phyloP scores from a whole-genome alignment of 2,797 vertebrate genomes.

The Syndactyla subalaris region DNA sequence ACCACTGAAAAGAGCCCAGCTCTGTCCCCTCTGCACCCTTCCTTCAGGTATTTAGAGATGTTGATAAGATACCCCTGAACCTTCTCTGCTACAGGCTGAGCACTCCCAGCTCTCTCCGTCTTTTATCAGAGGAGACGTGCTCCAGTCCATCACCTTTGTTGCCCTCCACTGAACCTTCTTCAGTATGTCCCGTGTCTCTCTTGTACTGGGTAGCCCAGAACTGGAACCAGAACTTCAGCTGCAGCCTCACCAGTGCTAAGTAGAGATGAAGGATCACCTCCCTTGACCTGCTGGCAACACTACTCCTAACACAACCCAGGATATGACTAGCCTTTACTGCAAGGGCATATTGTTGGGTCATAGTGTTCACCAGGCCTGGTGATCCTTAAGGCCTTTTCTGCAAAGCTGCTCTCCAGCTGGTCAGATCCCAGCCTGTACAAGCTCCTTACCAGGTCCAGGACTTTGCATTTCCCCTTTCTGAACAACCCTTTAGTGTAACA shows the following conservation, averaged over 20 bases:
- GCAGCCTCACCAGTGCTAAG: not conserved
- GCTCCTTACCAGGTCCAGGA: not conserved
- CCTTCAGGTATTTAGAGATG: not conserved
- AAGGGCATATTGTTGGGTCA: not conserved
- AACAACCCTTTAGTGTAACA: not conserved
- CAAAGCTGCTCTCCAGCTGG: not conserved
- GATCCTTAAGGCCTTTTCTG: not conserved
- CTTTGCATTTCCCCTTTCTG: not conserved
- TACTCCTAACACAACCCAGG: not conserved
- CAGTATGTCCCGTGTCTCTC: not conserved
- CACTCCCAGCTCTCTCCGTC: not conserved
- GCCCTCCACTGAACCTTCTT: not conserved
- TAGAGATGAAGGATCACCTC: not conserved
- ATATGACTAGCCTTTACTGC: not conserved
- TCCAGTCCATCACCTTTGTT: not conserved
- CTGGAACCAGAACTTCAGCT: not conserved
- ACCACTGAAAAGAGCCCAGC: not conserved
- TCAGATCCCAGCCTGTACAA: rapidly evolving
- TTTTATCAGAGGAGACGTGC: not conserved
- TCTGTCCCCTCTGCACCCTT: not conserved
- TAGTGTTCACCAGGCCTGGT: rapidly evolving
- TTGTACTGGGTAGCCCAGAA: not conserved
- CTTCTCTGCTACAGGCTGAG: not conserved
- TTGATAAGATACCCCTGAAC: not conserved
- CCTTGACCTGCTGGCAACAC: not conserved